Evolutionary conservation across 2,797 vertebrate genomes (phyloP), one percentile per base, ranked within the genome.

Genomic region (Margarornis squamiger): DNA sequence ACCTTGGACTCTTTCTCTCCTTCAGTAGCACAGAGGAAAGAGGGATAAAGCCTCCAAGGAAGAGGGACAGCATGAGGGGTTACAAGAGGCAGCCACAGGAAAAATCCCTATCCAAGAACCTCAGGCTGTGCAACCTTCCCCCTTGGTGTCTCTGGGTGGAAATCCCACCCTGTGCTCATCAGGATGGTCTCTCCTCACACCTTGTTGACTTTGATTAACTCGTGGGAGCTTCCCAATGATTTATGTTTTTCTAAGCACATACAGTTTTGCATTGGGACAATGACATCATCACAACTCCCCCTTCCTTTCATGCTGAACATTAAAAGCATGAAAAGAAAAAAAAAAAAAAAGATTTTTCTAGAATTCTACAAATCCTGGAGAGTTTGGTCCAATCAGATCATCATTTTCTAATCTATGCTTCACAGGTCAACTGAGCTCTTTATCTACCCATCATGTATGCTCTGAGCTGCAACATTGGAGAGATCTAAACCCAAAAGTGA

Each of bases 91-190:
- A 54, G 30, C 12, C 52, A 32, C 20, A 32, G 52, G 30, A 54
- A 54, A 54, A 21, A 54, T 21, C 18, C 32, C 12, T 21, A 5
- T 15, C 30, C 36, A 54, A 34, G 1, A 1, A 3, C n/a, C 52
- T 38, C 24, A 14, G 43, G 32, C 24, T 43, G 4, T 14, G 12
- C 4, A 61, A 1, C 30, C 4, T 29, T 43, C 30, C 38, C 38
- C 14, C 23, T 75, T 10, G 6, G 14, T 59, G 23, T 27, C 32
- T 57, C 46, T 3, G 3, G 9, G n/a, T 41, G 41, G 24, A 43
- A 68, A 45, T 2, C 5, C 9, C 48, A 65, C 7, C 0, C 0
- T 3, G 3, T 32, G 26, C 10, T 83, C 51, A 5, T 32, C 3
- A 4, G 26, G 20, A 11, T 10, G 14, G 22, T 23, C 0, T 1